Conservation (phyloP, 1,140 invertebrate species). For the Samia ricini region DNA sequence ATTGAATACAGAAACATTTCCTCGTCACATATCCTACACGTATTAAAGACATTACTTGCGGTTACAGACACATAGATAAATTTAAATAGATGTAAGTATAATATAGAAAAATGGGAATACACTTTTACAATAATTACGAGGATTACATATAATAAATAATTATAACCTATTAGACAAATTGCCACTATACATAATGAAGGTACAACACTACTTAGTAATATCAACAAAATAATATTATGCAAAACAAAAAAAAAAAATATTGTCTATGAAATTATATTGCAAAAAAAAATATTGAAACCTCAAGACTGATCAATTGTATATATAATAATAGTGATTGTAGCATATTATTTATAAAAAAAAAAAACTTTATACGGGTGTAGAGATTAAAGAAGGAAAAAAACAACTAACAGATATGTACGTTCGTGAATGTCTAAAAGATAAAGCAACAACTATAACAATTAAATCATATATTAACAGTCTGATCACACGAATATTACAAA, state of each 20-base stretch:
- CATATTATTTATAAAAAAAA: conserved; percentile 31
- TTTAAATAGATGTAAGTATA: conserved; percentile 29
- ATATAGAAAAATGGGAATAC: conserved; percentile 49
- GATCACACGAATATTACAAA: conserved; percentile 75
- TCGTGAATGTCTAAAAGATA: conserved; percentile 47
- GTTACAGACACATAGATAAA: conserved; percentile 69
- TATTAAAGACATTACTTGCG: conserved; percentile 51
- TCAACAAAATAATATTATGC: not conserved
- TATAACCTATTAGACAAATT: not conserved
- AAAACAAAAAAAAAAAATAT: conserved; percentile 24
- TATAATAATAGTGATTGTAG: too few relatives aligned
- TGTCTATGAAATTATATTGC: conserved; percentile 14
- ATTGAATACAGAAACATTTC: conserved; percentile 71
- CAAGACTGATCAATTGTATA: conserved; percentile 17
- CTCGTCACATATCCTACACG: conserved; percentile 69
- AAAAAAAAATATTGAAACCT: conserved; percentile 7
- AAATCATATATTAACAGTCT: conserved; percentile 75
- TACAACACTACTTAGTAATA: not conserved
- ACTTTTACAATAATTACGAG: conserved; percentile 36
- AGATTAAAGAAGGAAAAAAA: conserved; percentile 20
- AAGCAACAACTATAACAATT: conserved; percentile 74
- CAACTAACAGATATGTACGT: conserved; percentile 61
- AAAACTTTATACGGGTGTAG: conserved; percentile 34
- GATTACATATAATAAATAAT: conserved; percentile 26
- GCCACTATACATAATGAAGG: not conserved